phyloP scores from a whole-genome alignment of 1,140 invertebrate species.

The Apis dorsata region DNA sequence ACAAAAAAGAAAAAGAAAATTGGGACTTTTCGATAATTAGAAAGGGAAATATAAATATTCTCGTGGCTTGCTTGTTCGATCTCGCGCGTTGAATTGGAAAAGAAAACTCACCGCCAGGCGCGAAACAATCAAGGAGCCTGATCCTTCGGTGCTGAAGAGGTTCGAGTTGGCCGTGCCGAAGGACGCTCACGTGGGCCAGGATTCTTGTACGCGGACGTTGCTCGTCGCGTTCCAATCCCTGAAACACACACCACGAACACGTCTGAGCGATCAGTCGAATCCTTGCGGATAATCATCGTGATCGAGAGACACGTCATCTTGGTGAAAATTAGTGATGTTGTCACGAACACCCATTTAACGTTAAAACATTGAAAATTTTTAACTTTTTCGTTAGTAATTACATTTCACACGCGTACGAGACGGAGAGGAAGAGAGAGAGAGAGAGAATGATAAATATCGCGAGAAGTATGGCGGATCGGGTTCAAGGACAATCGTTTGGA shows the following conservation, averaged over 20 bases:
- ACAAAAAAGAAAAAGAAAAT: too few species aligned
- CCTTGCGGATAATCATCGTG: slow-evolving; percentile 51
- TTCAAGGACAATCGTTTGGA: neutral
- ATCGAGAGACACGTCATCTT: slow-evolving; percentile 54
- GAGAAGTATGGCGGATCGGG: neutral
- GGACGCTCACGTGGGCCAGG: slow-evolving; percentile 80
- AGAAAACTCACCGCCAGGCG: slow-evolving; percentile 74
- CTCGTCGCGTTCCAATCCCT: slow-evolving; percentile 80
- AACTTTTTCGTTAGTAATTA: too few species aligned
- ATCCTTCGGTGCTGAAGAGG: slow-evolving; percentile 74
- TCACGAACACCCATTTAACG: neutral
- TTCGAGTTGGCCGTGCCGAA: slow-evolving; percentile 72
- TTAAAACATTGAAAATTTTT: neutral
- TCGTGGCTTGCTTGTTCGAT: slow-evolving; percentile 40
- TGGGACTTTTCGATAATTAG: neutral
- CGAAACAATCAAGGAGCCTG: slow-evolving; percentile 75
- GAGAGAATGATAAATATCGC: neutral
- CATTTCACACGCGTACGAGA: too few species aligned
- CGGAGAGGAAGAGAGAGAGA: neutral
- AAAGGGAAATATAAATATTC: neutral
- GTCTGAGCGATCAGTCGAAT: slow-evolving; percentile 62
- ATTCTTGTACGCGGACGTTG: slow-evolving; percentile 79
- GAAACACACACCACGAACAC: slow-evolving; percentile 72
- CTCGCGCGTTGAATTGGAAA: slow-evolving; percentile 16
- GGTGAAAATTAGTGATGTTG: slow-evolving; percentile 33